phyloP scores from a whole-genome alignment of 2,797 vertebrate genomes.

The Balearica regulorum region DNA sequence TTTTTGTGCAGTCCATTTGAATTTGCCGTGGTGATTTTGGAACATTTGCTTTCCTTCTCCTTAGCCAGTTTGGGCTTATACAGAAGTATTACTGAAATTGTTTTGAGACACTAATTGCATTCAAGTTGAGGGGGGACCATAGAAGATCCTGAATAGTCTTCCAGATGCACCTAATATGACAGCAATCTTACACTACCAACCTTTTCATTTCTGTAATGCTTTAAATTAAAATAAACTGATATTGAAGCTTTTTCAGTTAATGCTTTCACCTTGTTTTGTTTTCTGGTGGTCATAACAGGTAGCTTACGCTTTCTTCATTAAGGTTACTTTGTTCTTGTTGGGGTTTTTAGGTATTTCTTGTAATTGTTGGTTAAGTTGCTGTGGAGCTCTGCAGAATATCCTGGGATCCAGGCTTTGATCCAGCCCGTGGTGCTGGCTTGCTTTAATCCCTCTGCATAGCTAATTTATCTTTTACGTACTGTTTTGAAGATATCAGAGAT shows the following conservation, averaged over 20 bases:
- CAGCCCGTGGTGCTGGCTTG: not conserved
- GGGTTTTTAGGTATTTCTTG: not conserved
- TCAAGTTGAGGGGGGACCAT: not conserved
- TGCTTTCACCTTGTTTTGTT: not conserved
- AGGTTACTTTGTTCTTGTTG: not conserved
- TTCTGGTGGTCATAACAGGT: not conserved
- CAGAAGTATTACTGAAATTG: not conserved
- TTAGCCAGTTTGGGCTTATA: not conserved
- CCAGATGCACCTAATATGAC: not conserved
- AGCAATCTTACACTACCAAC: not conserved
- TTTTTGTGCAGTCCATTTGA: not conserved
- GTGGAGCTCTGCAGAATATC: not conserved
- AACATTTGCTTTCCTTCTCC: not conserved
- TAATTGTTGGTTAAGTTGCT: not conserved
- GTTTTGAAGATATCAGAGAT: not conserved
- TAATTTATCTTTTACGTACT: slow-evolving; percentile 12
- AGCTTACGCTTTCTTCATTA: not conserved
- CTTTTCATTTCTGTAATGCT: not conserved
- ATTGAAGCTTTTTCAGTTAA: not conserved
- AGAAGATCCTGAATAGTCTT: not conserved
- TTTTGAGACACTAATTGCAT: not conserved
- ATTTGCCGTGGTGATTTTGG: not conserved
- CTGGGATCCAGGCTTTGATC: not conserved
- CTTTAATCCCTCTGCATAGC: not conserved
- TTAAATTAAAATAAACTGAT: not conserved